Percentiles rank a stretch among this genome's conserved stretches.
phyloP scores from a whole-genome alignment of 2,797 vertebrate species.

The Hoplostethus mediterraneus region DNA sequence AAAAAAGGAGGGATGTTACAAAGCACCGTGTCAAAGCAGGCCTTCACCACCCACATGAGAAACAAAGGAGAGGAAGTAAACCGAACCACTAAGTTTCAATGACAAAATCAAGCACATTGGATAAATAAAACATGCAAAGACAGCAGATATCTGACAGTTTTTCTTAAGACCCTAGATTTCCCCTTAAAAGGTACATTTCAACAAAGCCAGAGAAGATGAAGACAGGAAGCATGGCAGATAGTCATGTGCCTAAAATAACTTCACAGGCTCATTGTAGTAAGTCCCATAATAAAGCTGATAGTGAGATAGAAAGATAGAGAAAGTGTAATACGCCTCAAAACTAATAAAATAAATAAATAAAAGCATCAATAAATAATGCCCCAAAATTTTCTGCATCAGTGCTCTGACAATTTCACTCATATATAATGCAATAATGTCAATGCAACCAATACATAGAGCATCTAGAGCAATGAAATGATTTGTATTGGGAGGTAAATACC shows the following conservation, averaged over 20 bases:
- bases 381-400: too few relatives aligned
- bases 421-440: too few relatives aligned
- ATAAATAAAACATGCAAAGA: slow-evolving; percentile 49
- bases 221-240: slow-evolving; percentile 6
- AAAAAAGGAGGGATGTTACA: slow-evolving; percentile 31
- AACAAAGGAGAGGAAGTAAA: slow-evolving; percentile 3
- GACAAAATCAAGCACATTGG: background rate
- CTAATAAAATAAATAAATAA: background rate
- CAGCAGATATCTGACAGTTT: slow-evolving; percentile 1
- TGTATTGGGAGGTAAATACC: too few relatives aligned
- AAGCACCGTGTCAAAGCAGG: slow-evolving; percentile 16
- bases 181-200: background rate
- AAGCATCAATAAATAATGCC: too few relatives aligned
- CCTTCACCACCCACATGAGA: slow-evolving; percentile 1
- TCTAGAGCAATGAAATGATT: too few relatives aligned
- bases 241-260: slow-evolving; percentile 16
- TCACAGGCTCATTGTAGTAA: background rate
- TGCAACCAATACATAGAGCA: too few relatives aligned
- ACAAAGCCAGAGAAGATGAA: slow-evolving; percentile 15
- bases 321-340: background rate
- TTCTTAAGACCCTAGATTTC: slow-evolving; percentile 2
- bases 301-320: background rate
- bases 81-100: slow-evolving; percentile 17
- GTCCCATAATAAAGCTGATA: background rate
- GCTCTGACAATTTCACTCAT: too few relatives aligned